These are phyloP conservation scores for Sus scrofa DNA, from an alignment of 2,113 vertebrate genomes.

Conservation along the genomic window DNA sequence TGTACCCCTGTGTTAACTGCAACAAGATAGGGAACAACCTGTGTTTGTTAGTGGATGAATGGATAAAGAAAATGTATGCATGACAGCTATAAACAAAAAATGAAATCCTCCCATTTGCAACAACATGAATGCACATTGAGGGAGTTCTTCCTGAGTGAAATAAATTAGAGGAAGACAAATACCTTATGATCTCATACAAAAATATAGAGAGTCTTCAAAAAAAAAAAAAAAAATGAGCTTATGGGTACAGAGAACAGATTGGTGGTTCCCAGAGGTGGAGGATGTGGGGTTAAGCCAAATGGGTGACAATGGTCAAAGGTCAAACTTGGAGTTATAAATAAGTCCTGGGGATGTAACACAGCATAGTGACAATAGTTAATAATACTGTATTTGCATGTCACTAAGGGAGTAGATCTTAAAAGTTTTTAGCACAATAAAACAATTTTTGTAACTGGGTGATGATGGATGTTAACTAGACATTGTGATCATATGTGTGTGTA, in stretches of 20 bases:
- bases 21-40: neutral
- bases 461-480: neutral
- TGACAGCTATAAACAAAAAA: neutral
- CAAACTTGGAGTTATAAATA: neutral
- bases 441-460: neutral
- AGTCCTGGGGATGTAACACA: neutral
- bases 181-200: neutral
- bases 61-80: neutral
- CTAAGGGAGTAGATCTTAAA: neutral
- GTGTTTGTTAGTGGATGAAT: neutral
- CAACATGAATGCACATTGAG: neutral
- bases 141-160: neutral
- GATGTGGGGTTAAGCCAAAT: neutral
- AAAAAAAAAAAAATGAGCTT: neutral
- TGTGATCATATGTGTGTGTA: conserved; percentile 6
- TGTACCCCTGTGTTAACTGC: neutral
- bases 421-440: neutral
- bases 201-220: neutral
- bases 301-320: neutral
- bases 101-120: neutral
- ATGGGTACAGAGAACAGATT: neutral
- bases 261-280: neutral
- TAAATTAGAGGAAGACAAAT: neutral
- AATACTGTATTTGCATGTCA: neutral
- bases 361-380: neutral